Evolutionary conservation across 2,113 vertebrate species (phyloP), one percentile per base, ranked within the genome.

Genomic region (Macaca fascicularis): DNA sequence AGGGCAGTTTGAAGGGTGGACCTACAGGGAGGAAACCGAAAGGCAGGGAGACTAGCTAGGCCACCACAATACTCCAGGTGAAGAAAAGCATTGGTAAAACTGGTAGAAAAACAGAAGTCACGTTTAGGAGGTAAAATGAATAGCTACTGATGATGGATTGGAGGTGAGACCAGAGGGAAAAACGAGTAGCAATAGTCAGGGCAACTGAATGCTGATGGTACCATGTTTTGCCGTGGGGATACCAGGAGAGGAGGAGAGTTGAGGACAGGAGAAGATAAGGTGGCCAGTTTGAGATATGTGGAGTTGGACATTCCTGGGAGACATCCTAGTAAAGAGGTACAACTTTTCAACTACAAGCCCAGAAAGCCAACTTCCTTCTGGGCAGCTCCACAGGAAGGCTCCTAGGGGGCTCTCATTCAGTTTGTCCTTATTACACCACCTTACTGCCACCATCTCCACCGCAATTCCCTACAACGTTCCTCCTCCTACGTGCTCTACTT

Each of bases 171-270:
- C 7, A 25, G 59, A 78, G 38, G 45, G 76, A 45, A n/a, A 43
- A 32, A 38, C 0, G 2, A 12, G 10, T 7, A 50, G 64, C 43
- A 32, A 35, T 27, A 35, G 45, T 50, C 76, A 35, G 5, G 45
- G 48, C 57, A 50, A 1, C 23, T 38, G 67, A 64, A 75, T 57
- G 81, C 16, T 20, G 67, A 13, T 40, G 48, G 12, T 13, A 27
- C 17, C 70, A n/a, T 48, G 32, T 40, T 59, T 2, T 59, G 35
- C 20, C 2, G 0, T n/a, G 48, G 48, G 23, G 5, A 45, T 2
- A n/a, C 35, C 86, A 59, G n/a, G 30, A 35, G 45, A 16, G 13
- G 55, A 20, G 55, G 6, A 40, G 32, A 20, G 16, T 2, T 83
- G 50, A 61, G 30, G n/a, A 5, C 3, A 52, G 14, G 57, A 45